Conservation (phyloP, 2,888 invertebrate species). For the Drymonia ruficornis region DNA sequence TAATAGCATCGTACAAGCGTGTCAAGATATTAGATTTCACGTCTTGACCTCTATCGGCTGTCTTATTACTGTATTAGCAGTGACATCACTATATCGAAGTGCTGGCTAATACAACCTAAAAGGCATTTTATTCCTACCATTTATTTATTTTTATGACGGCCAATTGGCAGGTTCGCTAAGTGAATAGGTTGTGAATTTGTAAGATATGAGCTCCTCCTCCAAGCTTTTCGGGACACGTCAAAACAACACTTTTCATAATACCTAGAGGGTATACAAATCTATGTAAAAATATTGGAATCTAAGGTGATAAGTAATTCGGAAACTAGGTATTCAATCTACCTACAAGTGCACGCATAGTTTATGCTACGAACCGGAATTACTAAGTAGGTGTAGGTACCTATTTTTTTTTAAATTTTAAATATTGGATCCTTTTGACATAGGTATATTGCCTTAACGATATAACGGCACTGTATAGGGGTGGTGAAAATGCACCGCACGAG, state of each 20-base stretch:
- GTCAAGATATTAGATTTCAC: conserved; percentile 14
- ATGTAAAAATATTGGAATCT: too few species aligned
- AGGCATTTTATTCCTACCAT: conserved; percentile 13
- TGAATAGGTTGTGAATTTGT: conserved; percentile 11
- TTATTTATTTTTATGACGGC: conserved; percentile 8
- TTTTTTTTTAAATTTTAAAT: neutral
- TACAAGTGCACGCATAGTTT: too few species aligned
- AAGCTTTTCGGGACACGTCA: too few species aligned
- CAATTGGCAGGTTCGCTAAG: conserved; percentile 1
- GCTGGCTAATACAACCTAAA: conserved; percentile 10
- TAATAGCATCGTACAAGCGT: conserved; percentile 9
- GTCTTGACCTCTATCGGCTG: conserved; percentile 18
- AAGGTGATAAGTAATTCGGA: too few species aligned
- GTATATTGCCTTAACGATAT: neutral
- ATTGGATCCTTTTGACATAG: neutral
- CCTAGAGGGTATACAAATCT: too few species aligned
- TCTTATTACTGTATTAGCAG: conserved; percentile 23
- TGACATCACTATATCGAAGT: conserved; percentile 15
- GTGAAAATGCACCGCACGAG: conserved; percentile 4
- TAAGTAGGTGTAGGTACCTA: too few species aligned
- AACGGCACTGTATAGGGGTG: neutral
- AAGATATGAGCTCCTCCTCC: conserved; percentile 4
- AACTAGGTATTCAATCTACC: too few species aligned
- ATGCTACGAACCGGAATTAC: too few species aligned
- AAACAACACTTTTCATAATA: too few species aligned